phyloP scores from a whole-genome alignment of 2,113 vertebrate genomes.

The Limanda limanda region DNA sequence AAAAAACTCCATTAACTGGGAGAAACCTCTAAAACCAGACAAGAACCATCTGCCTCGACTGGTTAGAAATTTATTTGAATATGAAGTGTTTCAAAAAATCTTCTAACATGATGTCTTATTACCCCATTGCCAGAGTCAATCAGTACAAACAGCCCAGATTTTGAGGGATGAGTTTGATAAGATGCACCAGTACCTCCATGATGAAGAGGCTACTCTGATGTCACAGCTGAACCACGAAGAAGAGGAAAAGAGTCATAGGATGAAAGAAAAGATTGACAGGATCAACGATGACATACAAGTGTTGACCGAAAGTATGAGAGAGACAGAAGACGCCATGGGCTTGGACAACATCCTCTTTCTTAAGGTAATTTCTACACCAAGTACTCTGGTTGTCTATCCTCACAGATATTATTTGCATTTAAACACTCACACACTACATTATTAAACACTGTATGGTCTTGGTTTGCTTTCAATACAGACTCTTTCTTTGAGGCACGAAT shows the following conservation, averaged over 20 bases:
- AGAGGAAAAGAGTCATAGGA: slow-evolving; percentile 61
- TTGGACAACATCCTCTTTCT: slow-evolving; percentile 52
- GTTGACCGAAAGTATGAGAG: slow-evolving; percentile 44
- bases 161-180: slow-evolving; percentile 70
- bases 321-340: slow-evolving; percentile 50
- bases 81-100: no score
- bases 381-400: background rate
- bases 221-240: slow-evolving; percentile 64
- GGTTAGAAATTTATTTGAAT: no score
- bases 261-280: slow-evolving; percentile 53
- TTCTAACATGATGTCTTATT: background rate
- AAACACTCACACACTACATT: background rate
- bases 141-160: slow-evolving; percentile 41
- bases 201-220: slow-evolving; percentile 57
- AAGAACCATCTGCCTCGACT: no score
- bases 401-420: background rate
- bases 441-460: background rate
- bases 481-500: no score
- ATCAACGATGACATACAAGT: slow-evolving; percentile 44
- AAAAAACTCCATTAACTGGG: no score
- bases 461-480: no score
- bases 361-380: slow-evolving; percentile 41
- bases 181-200: slow-evolving; percentile 67
- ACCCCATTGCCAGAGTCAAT: slow-evolving; percentile 43
- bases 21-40: no score